Percentiles rank a stretch among this genome's conserved stretches.
Conservation (phyloP, 2,888 invertebrate species). For the Dynastes hyllus region DNA sequence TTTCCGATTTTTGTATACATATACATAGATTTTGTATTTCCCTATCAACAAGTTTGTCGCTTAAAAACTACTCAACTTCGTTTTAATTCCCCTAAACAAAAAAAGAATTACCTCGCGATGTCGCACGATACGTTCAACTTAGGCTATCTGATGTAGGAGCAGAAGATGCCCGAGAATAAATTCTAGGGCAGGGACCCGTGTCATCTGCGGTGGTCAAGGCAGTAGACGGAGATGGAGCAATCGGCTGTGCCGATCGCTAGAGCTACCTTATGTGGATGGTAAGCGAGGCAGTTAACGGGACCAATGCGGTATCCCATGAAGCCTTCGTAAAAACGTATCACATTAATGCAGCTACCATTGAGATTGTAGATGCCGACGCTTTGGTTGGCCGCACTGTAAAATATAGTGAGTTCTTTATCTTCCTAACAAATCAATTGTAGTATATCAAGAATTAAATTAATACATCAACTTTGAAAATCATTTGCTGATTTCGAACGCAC, state of each 20-base stretch:
- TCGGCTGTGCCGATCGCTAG: conserved; percentile 92
- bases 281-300: conserved; percentile 89
- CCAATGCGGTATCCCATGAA: conserved; percentile 92
- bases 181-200: conserved; percentile 69
- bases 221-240: conserved; percentile 88
- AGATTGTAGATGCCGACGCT: conserved; percentile 86
- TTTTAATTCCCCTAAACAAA: background rate
- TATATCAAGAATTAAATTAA: too few species aligned
- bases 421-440: too few species aligned
- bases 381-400: conserved; percentile 81
- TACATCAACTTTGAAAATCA: too few species aligned
- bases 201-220: conserved; percentile 81
- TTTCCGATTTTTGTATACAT: too few species aligned
- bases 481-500: too few species aligned
- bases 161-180: conserved; percentile 52
- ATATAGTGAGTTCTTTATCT: background rate
- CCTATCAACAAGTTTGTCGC: conserved; percentile 6
- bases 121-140: conserved; percentile 6
- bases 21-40: background rate
- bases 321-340: conserved; percentile 92
- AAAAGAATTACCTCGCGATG: background rate
- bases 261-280: conserved; percentile 90
- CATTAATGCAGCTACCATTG: conserved; percentile 82
- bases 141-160: conserved; percentile 49
- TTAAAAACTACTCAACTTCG: conserved; percentile 25